Evolutionary conservation across 2,797 vertebrate species (phyloP), one percentile per base, ranked within the genome.

Genomic region (Epinephelus malabaricus): DNA sequence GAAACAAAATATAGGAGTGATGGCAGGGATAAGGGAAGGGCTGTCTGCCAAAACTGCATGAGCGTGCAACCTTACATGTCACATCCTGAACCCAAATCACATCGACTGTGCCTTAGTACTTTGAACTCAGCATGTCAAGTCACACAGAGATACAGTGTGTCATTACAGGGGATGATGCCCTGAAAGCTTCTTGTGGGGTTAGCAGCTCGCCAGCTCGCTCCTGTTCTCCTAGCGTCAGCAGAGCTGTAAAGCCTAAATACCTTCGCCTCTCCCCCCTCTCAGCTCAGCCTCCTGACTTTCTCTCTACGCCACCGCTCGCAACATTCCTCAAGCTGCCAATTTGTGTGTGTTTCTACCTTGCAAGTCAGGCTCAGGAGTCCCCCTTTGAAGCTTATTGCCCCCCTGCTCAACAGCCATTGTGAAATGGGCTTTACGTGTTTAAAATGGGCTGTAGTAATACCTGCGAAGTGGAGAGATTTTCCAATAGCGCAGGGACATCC

Each of bases 151-250:
- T 54, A 53, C 51, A 63, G 65, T 47, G 79, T 86, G 78, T 83
- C 79, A 71, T 76, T 84, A 77, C 82, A 73, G 78, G 61, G 76
- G 86, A 86, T 85, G 86, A 88, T 83, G 76, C 72, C 69, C 73
- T 87, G 85, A 75, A 85, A 92, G 87, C 89, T 89, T 83, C 86
- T 84, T 84, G 66, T 47, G 78, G 74, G 80, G 79, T 84, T 84
- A 89, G 88, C 64, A 45, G 83, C 70, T 82, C 68, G 61, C n/a
- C 58, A 38, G 83, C 81, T 87, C 47, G 18, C 62, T 73, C 40
- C n/a, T 15, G 15, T 90, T 89, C 86, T 73, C 46, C 73, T n/a
- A 6, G 63, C 10, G 53, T 92, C 90, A 92, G 89, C 89, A 88
- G 56, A 89, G 86, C 78, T 55, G 66, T 61, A 73, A 86, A 88